These are phyloP conservation scores for Diarsia dahlii DNA, from an alignment of 2,888 invertebrate genomes.

Conservation along the genomic window DNA sequence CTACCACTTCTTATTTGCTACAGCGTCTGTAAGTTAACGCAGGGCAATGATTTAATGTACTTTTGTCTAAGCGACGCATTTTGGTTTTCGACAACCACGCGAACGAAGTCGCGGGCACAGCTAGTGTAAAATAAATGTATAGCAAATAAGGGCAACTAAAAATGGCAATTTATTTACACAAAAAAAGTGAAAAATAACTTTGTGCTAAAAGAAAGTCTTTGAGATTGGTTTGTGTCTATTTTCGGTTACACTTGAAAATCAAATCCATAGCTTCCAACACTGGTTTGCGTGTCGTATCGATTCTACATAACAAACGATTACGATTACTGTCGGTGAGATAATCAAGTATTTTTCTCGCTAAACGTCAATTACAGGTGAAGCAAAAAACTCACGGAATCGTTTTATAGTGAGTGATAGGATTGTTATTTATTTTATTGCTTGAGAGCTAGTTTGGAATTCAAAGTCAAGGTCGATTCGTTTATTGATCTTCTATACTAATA, in stretches of 20 bases:
- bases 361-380: slow-evolving; percentile 36
- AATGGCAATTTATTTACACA: too few species aligned
- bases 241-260: neutral
- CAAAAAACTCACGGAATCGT: slow-evolving; percentile 34
- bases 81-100: too few species aligned
- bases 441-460: slow-evolving; percentile 10
- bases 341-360: slow-evolving; percentile 48
- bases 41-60: too few species aligned
- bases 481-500: too few species aligned
- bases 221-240: neutral
- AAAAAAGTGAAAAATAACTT: too few species aligned
- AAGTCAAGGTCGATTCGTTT: slow-evolving; percentile 33
- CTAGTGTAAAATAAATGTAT: too few species aligned
- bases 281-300: slow-evolving; percentile 36
- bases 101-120: too few species aligned
- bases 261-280: neutral
- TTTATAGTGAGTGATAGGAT: slow-evolving; percentile 10
- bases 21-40: too few species aligned
- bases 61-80: too few species aligned
- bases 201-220: too few species aligned
- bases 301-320: slow-evolving; percentile 34
- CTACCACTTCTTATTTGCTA: too few species aligned
- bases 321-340: slow-evolving; percentile 24
- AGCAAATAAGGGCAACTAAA: too few species aligned
- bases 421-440: slow-evolving; percentile 4